Percentiles rank a stretch among this genome's conserved stretches.
Evolutionary conservation across 2,797 vertebrate genomes (phyloP).

Genomic region (Malurus leucopterus): DNA sequence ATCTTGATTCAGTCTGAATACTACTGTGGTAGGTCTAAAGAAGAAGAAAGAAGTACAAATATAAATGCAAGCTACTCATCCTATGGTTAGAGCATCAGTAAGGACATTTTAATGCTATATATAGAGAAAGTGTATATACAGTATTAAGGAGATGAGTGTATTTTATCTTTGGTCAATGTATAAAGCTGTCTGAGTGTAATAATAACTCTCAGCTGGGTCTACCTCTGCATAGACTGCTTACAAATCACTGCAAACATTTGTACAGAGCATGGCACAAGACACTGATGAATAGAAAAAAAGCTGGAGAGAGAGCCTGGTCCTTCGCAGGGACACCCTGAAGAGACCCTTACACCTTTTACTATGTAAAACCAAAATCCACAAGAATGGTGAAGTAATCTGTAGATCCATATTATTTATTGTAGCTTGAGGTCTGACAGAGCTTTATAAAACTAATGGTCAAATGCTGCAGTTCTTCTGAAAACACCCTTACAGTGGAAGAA

Average conservation of each 20-base stretch:
- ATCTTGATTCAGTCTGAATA: background rate
- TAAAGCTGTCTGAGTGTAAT: conserved; percentile 17
- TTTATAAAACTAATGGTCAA: background rate
- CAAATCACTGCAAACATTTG: conserved; percentile 1
- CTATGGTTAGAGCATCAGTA: background rate
- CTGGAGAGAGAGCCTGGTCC: background rate
- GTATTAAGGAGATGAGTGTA: background rate
- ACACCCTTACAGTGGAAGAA: background rate
- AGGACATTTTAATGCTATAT: background rate
- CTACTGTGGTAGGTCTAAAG: background rate
- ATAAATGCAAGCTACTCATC: background rate
- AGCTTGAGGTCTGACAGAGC: background rate
- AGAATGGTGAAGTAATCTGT: background rate
- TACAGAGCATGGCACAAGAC: background rate
- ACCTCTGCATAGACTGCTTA: background rate
- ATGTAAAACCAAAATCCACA: background rate
- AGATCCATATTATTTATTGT: background rate
- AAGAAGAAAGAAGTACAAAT: background rate
- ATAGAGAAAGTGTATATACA: background rate
- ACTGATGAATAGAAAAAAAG: background rate
- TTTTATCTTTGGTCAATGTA: conserved; percentile 19
- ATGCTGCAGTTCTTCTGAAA: background rate
- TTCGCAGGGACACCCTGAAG: background rate
- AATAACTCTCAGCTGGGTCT: conserved; percentile 5
- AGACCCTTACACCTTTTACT: background rate